Base-by-base conservation (phyloP, 2,888 invertebrate species). In the Cantharis nigra region DNA sequence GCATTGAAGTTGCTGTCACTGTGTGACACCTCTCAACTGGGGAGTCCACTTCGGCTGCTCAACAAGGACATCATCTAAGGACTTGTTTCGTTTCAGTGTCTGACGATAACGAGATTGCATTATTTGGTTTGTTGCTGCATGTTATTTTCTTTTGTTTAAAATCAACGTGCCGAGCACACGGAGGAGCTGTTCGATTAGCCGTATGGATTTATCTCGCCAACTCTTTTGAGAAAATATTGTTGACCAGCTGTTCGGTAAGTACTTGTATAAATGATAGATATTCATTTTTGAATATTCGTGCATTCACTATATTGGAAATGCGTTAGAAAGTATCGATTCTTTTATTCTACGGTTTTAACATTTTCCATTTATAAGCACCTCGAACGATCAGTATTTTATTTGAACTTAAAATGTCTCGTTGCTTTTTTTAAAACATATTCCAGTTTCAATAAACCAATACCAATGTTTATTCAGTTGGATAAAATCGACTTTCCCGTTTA, bases 371-470 rank as follows among this genome's bases (percentile, higher is more conserved):
- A 49, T 7, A n/a, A n/a, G 49, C 49, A 49, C 49, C 49, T 49
- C 49, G 49, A n/a, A 49, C 49, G 49, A 49, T 49, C 49, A 49
- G 49, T n/a, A 49, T 49, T 49, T 77, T 74, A 73, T 77, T 77
- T 77, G 49, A 72, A 26, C 67, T 72, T 14, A 26, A 63, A 74
- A 64, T 69, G 74, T 77, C 69, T 69, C 71, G 77, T 71, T 74
- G 70, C 74, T 71, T 77, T 77, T 64, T 67, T 77, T 74, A 74
- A 69, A 65, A 71, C 74, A 71, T 74, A 73, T 64, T 65, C 71
- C 28, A 74, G 67, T 74, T 77, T 71, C 77, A 65, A 77, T 77
- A 70, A 77, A 69, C 74, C 77, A 77, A 74, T 77, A 72, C 69
- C 63, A 18, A 64, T 77, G 77, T 70, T 77, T 71, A 74, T 77